These are phyloP conservation scores for Papilio glaucus DNA, from an alignment of 1,140 invertebrate genomes.

Conservation along the genomic window DNA sequence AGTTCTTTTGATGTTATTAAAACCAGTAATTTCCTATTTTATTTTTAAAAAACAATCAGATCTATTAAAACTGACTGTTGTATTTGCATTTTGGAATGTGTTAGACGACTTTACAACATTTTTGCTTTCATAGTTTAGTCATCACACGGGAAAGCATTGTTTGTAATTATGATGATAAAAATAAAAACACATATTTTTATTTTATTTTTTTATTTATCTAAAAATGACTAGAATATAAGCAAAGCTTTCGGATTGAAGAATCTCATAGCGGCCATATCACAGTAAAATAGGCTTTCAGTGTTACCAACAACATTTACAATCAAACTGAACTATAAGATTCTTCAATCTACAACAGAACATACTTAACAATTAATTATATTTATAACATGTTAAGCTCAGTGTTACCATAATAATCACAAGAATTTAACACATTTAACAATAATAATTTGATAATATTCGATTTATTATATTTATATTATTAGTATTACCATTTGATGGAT, in stretches of 20 bases:
- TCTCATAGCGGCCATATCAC: not conserved
- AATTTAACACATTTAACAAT: not conserved
- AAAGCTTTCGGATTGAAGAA: not conserved
- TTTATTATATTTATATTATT: not conserved
- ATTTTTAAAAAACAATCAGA: no score
- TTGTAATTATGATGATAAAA: not conserved
- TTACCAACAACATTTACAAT: not conserved
- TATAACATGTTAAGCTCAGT: not conserved
- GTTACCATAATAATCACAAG: not conserved
- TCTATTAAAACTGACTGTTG: no score
- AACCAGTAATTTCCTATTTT: not conserved
- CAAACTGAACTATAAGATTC: not conserved
- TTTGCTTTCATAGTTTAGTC: no score
- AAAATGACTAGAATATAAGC: constrained; percentile 6
- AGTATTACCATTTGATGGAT: not conserved
- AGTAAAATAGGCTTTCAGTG: not conserved
- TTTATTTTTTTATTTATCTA: not conserved
- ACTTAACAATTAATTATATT: not conserved
- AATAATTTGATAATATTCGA: not conserved
- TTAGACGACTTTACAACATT: no score
- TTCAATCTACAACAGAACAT: not conserved
- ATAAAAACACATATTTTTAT: not conserved
- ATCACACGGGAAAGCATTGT: no score
- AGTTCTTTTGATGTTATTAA: not conserved
- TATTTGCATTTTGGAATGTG: no score